phyloP scores from a whole-genome alignment of 2,113 vertebrate species.

The Aspidoscelis tigris region DNA sequence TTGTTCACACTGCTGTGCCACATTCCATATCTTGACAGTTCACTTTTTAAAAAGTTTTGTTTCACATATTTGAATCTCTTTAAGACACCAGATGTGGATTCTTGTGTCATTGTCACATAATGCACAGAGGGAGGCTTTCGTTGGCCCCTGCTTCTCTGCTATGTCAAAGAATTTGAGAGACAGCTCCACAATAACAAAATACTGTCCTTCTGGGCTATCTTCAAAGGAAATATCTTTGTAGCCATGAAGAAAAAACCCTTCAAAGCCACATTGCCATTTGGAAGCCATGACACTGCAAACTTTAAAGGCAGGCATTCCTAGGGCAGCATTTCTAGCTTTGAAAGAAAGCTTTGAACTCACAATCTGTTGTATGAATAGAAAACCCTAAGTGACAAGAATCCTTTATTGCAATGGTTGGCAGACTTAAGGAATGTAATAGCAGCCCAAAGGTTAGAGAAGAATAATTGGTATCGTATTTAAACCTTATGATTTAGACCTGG shows the following conservation, averaged over 20 bases:
- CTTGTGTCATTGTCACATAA: neutral
- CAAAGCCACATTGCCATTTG: constrained; percentile 21
- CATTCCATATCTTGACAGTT: neutral
- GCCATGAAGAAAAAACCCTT: neutral
- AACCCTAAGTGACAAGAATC: constrained; percentile 8
- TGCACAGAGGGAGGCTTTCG: neutral
- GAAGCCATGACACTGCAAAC: neutral
- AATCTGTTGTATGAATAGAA: constrained; percentile 13
- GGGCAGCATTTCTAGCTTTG: neutral
- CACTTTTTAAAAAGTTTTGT: neutral
- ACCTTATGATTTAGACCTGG: neutral
- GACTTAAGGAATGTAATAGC: neutral
- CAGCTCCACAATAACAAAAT: neutral
- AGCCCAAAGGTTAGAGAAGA: constrained; percentile 16
- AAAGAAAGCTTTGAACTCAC: constrained; percentile 35
- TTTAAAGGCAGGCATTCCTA: constrained; percentile 29
- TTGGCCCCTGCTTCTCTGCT: neutral
- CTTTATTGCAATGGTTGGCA: constrained; percentile 19
- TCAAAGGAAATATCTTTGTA: neutral
- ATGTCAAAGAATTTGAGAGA: neutral
- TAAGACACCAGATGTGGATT: neutral
- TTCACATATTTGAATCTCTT: neutral
- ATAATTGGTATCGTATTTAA: constrained; percentile 27
- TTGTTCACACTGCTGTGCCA: neutral
- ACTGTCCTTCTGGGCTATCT: constrained; percentile 1